These are phyloP conservation scores for Megalonaias nervosa DNA, from an alignment of 1,140 invertebrate species.

Conservation along the genomic window DNA sequence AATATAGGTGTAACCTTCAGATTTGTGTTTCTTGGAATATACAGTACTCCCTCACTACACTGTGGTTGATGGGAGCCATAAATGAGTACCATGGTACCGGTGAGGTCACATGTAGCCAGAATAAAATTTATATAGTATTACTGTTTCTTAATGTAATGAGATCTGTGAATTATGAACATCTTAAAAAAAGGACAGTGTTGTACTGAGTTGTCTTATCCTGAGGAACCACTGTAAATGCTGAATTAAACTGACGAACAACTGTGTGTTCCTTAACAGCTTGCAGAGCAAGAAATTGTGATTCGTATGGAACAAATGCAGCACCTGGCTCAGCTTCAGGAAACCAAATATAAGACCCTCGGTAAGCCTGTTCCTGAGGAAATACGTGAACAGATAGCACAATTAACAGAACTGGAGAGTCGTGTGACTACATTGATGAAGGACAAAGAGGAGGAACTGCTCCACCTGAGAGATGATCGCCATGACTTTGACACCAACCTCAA, in stretches of 20 bases:
- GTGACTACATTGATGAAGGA: slow-evolving; percentile 43
- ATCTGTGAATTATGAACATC: too few relatives aligned
- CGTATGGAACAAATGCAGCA: slow-evolving; percentile 49
- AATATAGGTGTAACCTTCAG: too few relatives aligned
- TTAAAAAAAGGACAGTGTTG: too few relatives aligned
- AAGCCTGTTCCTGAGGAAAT: slow-evolving; percentile 49
- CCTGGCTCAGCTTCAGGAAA: slow-evolving; percentile 43
- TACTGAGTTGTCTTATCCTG: not conserved
- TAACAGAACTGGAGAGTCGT: slow-evolving; percentile 43
- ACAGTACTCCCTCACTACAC: too few relatives aligned
- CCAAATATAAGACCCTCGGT: slow-evolving; percentile 46
- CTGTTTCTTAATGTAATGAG: too few relatives aligned
- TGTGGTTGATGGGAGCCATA: too few relatives aligned
- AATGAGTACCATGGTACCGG: too few relatives aligned
- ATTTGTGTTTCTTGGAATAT: not conserved
- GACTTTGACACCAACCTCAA: slow-evolving; percentile 45
- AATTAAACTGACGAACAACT: too few relatives aligned
- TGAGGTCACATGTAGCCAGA: too few relatives aligned
- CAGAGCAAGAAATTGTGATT: slow-evolving; percentile 53
- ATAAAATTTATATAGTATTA: too few relatives aligned
- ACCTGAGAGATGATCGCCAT: slow-evolving; percentile 53
- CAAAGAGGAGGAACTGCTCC: slow-evolving; percentile 55
- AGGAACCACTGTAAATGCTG: too few relatives aligned
- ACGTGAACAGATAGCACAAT: slow-evolving; percentile 36
- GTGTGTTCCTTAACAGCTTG: slow-evolving; percentile 34